Conservation (phyloP, 2,113 vertebrate genomes). For the Rhabdornis inornatus region DNA sequence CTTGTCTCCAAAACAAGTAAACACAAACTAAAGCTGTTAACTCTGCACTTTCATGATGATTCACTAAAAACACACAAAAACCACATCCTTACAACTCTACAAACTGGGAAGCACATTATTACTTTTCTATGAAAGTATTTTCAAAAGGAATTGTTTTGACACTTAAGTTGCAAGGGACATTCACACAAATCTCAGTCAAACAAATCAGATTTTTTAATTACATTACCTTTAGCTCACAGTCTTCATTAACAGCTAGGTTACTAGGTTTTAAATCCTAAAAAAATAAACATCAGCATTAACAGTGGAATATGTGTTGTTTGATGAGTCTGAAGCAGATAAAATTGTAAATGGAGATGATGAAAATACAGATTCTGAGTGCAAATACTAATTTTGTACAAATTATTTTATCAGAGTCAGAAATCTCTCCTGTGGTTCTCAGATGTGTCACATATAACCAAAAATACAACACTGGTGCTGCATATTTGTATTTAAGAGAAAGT, state of each 20-base stretch:
- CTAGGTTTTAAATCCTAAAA: conserved; percentile 94
- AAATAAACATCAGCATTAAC: conserved; percentile 16
- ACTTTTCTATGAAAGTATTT: background rate
- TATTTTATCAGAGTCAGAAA: background rate
- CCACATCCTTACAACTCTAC: background rate
- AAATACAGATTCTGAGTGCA: background rate
- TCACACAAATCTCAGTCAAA: background rate
- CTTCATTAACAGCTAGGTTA: conserved; percentile 97
- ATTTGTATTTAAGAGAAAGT: background rate
- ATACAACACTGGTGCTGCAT: background rate
- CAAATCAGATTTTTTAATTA: background rate
- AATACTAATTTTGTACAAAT: background rate
- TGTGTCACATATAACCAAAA: background rate
- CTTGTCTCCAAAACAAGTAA: background rate
- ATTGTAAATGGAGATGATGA: background rate
- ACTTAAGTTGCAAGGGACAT: background rate
- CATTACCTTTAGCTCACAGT: conserved; percentile 94
- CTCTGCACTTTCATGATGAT: background rate
- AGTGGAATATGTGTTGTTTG: background rate
- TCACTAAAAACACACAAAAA: background rate
- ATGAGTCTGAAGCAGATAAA: background rate
- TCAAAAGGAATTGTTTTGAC: background rate
- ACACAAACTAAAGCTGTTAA: background rate
- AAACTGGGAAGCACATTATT: background rate
- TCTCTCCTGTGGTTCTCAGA: background rate